Evolutionary conservation across 2,888 invertebrate genomes (phyloP).

Genomic region (Stenoptilia bipunctidactyla): DNA sequence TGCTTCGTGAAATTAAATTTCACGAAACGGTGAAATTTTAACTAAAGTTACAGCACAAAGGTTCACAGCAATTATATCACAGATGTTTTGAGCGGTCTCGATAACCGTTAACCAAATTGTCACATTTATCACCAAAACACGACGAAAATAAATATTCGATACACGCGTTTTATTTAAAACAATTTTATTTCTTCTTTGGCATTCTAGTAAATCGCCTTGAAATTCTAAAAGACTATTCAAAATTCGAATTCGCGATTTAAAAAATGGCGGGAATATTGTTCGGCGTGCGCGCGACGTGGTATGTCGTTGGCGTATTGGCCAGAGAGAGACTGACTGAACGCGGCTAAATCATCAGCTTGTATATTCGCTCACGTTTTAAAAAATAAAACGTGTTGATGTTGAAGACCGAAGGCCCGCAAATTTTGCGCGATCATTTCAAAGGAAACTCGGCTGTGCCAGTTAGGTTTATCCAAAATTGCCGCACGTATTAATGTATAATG

Average conservation of each 20-base stretch:
- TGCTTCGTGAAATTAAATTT: slow-evolving; percentile 61
- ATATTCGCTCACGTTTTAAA: slow-evolving; percentile 61
- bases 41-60: slow-evolving; percentile 24
- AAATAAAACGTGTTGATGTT: slow-evolving; percentile 43
- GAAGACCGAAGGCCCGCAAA: slow-evolving; percentile 50
- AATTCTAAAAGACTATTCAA: slow-evolving; percentile 23
- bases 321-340: slow-evolving; percentile 55
- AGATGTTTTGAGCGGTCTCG: slow-evolving; percentile 29
- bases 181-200: slow-evolving; percentile 60
- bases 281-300: slow-evolving; percentile 38
- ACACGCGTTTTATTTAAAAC: slow-evolving; percentile 3
- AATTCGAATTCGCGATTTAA: slow-evolving; percentile 33
- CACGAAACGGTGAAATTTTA: slow-evolving; percentile 44
- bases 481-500: too few relatives aligned
- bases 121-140: slow-evolving; percentile 12
- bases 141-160: slow-evolving; percentile 12
- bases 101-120: background rate
- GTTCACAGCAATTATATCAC: slow-evolving; percentile 61
- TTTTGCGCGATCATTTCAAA: too few relatives aligned
- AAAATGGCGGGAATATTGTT: slow-evolving; percentile 47
- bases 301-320: slow-evolving; percentile 46
- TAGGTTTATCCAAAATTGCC: too few relatives aligned
- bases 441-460: too few relatives aligned
- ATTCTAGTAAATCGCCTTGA: slow-evolving; percentile 26
- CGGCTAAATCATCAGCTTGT: slow-evolving; percentile 47